Base-by-base conservation (phyloP, 2,888 invertebrate species). In the Zaprionus bogoriensis region DNA sequence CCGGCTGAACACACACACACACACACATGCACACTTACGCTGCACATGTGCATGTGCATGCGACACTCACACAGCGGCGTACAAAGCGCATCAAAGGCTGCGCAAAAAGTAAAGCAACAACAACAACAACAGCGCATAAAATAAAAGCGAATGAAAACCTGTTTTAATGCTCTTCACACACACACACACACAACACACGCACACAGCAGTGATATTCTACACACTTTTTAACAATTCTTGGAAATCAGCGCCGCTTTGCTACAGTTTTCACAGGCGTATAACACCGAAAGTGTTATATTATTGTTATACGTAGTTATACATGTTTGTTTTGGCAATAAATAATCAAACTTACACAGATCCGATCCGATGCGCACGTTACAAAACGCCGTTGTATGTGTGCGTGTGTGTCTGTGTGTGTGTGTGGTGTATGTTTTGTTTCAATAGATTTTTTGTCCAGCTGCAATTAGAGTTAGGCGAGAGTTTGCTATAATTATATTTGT, bases 211-310 rank as follows among this genome's bases (percentile, higher is more conserved):
- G n/a, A n/a, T n/a, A n/a, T n/a, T n/a, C 39, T 32, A 39, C 36
- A 50, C 44, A 64, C 44, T 25, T 27, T 45, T 58, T 12, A 23
- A 62, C 12, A 58, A 54, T 75, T 75, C 74, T 75, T 63, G 70
- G 69, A 75, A 75, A 77, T 75, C 78, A 62, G 69, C 74, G 58
- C 66, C 45, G 73, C 76, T 75, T 45, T 75, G 76, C 72, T 73
- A 73, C 61, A 59, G 32, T 45, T 61, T 67, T 74, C 2, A 36
- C 22, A 22, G 45, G 6, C 39, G 74, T 75, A 75, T 74, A 77
- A 62, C 57, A 57, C 12, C 30, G n/a, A 27, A 32, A 22, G 48
- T 73, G 68, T 69, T 61, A 53, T 61, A 28, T 30, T 46, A 50
- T 36, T 60, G 45, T 48, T 48, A 39, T 28, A 17, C 28, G 41